Conservation (phyloP, 2,113 vertebrate genomes). For the Lampris incognitus region DNA sequence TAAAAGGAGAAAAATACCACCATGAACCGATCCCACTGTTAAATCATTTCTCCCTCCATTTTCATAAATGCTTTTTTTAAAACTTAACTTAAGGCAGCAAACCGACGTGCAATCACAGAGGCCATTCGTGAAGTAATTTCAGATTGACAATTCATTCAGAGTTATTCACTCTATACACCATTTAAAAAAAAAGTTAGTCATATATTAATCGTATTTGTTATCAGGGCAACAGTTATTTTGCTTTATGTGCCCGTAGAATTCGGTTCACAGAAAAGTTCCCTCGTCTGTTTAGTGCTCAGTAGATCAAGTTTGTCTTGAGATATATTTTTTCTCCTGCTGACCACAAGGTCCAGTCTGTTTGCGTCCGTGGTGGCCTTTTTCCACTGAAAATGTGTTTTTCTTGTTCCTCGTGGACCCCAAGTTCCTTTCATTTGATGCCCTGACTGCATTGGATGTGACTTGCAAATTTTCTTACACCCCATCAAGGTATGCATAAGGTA, state of each 20-base stretch:
- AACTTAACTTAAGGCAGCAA: background rate
- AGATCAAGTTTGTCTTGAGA: constrained; percentile 21
- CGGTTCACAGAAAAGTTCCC: constrained; percentile 20
- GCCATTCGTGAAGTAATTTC: background rate
- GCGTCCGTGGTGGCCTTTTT: constrained; percentile 25
- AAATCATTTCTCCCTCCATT: too few relatives aligned
- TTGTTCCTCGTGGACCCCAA: background rate
- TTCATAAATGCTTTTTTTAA: too few relatives aligned
- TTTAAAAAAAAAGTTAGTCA: constrained; percentile 39
- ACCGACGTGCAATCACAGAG: background rate
- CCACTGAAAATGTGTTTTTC: background rate
- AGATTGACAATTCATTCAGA: constrained; percentile 26
- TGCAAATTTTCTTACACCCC: background rate
- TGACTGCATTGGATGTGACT: background rate
- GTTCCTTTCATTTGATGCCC: background rate
- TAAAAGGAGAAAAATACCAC: too few relatives aligned
- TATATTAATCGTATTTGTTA: constrained; percentile 21
- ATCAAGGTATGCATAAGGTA: background rate
- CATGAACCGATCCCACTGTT: background rate
- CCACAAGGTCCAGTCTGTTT: background rate
- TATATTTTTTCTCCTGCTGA: background rate
- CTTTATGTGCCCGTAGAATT: constrained; percentile 28
- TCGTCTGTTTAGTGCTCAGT: constrained; percentile 51
- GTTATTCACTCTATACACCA: constrained; percentile 46
- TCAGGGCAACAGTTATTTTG: constrained; percentile 40